phyloP scores from a whole-genome alignment of 1,140 invertebrate genomes.

The Leptoteleia sp. region DNA sequence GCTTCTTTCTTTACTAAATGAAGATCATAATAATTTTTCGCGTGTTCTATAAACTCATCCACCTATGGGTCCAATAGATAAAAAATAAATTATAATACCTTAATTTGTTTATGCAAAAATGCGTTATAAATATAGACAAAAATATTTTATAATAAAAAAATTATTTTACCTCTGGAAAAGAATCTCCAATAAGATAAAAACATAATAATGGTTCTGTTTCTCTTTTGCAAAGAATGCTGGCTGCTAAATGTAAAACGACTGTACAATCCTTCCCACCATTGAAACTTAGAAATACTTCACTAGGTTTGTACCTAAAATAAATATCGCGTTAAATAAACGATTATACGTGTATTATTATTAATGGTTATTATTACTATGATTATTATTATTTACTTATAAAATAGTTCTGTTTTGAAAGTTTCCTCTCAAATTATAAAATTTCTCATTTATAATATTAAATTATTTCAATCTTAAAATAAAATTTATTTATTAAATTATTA shows the following conservation, averaged over 20 bases:
- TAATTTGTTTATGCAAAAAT: too few relatives aligned
- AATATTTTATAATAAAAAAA: too few relatives aligned
- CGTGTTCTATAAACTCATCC: conserved; percentile 89
- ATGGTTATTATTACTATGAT: too few relatives aligned
- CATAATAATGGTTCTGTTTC: conserved; percentile 69
- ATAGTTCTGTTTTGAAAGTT: too few relatives aligned
- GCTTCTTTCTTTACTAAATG: conserved; percentile 86
- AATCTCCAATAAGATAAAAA: conserved; percentile 83
- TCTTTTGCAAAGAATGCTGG: conserved; percentile 84
- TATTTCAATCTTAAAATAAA: too few relatives aligned
- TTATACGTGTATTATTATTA: too few relatives aligned
- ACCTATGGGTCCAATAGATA: conserved; percentile 80
- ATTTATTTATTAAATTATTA: too few relatives aligned
- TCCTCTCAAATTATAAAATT: too few relatives aligned
- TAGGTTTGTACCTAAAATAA: conserved; percentile 81
- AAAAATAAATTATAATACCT: too few relatives aligned
- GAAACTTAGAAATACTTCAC: conserved; percentile 93
- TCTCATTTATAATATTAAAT: too few relatives aligned
- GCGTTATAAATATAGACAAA: too few relatives aligned
- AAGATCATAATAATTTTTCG: conserved; percentile 87
- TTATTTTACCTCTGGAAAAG: conserved; percentile 91
- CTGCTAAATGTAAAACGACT: conserved; percentile 89
- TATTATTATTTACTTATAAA: too few relatives aligned
- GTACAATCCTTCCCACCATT: conserved; percentile 99
- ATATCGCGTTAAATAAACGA: not conserved